Evolutionary conservation across 2,113 vertebrate species (phyloP), one percentile per base, ranked within the genome.

Genomic region (Zosterops borbonicus): DNA sequence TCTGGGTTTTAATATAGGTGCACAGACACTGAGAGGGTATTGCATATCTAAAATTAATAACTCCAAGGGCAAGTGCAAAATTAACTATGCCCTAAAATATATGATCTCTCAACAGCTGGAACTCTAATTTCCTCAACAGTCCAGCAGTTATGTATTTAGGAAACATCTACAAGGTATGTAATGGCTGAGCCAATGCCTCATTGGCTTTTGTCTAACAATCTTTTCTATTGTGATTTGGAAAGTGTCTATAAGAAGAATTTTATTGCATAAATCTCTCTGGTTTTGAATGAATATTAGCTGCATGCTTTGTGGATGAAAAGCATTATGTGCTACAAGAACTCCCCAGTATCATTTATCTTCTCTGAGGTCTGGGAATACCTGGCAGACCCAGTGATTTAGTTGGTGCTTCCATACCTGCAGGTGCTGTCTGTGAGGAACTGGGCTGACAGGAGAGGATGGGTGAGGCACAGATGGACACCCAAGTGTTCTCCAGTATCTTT

Each of bases 261-360:
- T 60, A 90, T 84, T 92, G 63, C 79, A 89, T 93, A 94, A 93
- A 93, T 68, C 92, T 87, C 53, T 60, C 56, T 79, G 76, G 0
- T 81, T 94, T 94, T 82, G 55, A 75, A 75, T 64, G 52, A 90
- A 28, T 92, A 95, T 90, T 84, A 92, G 52, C 94, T 96, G 41
- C 62, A 52, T 75, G 68, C 56, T 81, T 93, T 93, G 90, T 0
- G 1, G 52, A 86, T 94, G 64, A 90, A 89, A 74, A 92, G 53
- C 69, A 46, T 89, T 92, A 84, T 93, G 90, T 78, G 86, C 60
- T 90, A 22, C 58, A 71, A 49, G 64, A 94, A 23, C 64, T 68
- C 86, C 68, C 35, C 60, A 68, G 79, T 33, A 79, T 84, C 52
- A 79, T 97, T 96, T 89, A 75, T 93, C 93, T 96, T 90, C 64